These are phyloP conservation scores for Azorinus chamasolen DNA, from an alignment of 2,888 invertebrate genomes.

Conservation along the genomic window DNA sequence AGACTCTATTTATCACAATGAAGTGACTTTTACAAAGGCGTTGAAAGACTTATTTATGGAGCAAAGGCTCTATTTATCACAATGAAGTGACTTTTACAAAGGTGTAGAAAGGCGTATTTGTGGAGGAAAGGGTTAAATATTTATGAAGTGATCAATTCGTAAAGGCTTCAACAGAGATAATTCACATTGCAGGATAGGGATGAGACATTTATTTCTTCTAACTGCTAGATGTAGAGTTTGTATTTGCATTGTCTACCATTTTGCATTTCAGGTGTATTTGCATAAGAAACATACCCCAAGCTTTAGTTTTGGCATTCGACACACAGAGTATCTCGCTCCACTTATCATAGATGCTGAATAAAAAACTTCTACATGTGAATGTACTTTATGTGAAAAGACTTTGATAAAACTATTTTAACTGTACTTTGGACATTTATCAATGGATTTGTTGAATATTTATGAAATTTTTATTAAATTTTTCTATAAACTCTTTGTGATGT, in stretches of 20 bases:
- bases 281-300: conserved; percentile 82
- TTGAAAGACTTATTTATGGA: no score
- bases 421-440: no score
- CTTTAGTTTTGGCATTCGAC: conserved; percentile 87
- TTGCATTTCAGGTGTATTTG: conserved; percentile 74
- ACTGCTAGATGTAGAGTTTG: conserved; percentile 7
- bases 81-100: no score
- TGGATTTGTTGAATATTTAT: not conserved
- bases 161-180: no score
- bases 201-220: no score
- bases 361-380: not conserved
- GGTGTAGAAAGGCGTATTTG: no score
- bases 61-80: no score
- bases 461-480: not conserved
- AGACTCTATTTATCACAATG: no score
- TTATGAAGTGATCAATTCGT: no score
- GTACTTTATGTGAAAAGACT: not conserved
- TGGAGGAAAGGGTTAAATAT: no score
- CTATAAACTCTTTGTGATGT: not conserved
- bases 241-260: not conserved
- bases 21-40: no score
- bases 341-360: conserved; percentile 75
- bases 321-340: conserved; percentile 85
- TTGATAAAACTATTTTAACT: not conserved
- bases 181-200: no score